A percentile compares a stretch with the other conserved stretches of the same genome.
These are phyloP conservation scores for Gopherus evgoodei DNA, from an alignment of 2,113 vertebrate genomes.

Conservation along the genomic window DNA sequence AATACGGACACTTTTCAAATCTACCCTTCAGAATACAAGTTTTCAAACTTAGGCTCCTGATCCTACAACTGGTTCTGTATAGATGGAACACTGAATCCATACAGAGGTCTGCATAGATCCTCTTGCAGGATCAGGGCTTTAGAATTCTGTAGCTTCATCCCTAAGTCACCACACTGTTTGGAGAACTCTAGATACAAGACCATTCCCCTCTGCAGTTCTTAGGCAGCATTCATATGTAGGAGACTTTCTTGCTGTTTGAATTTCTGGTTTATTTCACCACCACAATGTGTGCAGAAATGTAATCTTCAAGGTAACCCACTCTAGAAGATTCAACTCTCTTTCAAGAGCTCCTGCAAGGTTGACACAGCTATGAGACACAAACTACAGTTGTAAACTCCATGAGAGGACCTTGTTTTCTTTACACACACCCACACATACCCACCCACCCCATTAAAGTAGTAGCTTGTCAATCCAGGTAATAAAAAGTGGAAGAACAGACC, in stretches of 20 bases:
- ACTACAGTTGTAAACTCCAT: too few relatives aligned
- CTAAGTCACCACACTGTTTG: not conserved
- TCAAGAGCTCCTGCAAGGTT: not conserved
- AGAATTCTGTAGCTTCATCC: not conserved
- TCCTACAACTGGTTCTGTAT: not conserved
- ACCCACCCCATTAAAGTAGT: too few relatives aligned
- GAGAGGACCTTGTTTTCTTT: too few relatives aligned
- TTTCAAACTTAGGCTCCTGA: not conserved
- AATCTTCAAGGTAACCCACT: not conserved
- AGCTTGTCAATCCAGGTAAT: not conserved
- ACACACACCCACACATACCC: not conserved
- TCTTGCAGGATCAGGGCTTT: not conserved
- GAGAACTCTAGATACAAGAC: not conserved
- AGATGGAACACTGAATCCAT: not conserved
- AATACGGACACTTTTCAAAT: not conserved
- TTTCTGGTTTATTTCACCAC: not conserved
- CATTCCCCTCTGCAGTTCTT: not conserved
- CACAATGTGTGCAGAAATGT: not conserved
- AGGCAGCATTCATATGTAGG: not conserved
- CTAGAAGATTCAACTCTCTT: not conserved
- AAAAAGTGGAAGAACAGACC: not conserved
- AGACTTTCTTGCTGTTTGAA: not conserved
- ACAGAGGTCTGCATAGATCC: not conserved
- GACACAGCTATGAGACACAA: not conserved
- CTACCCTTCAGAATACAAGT: not conserved